phyloP scores from a whole-genome alignment of 2,888 invertebrate species.

The Diploptera punctata region DNA sequence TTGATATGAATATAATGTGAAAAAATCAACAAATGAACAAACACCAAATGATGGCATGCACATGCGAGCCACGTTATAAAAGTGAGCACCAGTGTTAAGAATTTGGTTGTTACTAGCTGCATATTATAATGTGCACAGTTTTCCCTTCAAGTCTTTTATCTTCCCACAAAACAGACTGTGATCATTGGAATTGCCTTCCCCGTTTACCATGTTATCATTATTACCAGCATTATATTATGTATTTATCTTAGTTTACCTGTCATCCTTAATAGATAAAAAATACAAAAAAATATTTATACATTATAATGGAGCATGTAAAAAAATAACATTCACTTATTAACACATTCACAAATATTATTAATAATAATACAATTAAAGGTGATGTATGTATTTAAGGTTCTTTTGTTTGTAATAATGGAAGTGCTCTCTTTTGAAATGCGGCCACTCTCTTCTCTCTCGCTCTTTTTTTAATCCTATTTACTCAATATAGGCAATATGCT shows the following conservation, averaged over 20 bases:
- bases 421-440: conserved; percentile 41
- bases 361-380: neutral
- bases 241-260: conserved; percentile 26
- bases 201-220: conserved; percentile 34
- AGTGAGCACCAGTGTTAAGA: conserved; percentile 40
- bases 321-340: conserved; percentile 34
- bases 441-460: conserved; percentile 11
- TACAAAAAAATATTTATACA: conserved; percentile 26
- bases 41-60: conserved; percentile 18
- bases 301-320: conserved; percentile 19
- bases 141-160: conserved; percentile 1
- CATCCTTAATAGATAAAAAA: conserved; percentile 10
- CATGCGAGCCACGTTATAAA: conserved; percentile 41
- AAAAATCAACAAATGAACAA: conserved; percentile 2
- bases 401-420: conserved; percentile 16
- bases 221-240: conserved; percentile 8
- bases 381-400: conserved; percentile 7
- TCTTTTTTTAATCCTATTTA: neutral
- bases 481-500: neutral
- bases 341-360: conserved; percentile 21
- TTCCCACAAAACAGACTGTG: conserved; percentile 56
- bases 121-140: conserved; percentile 22
- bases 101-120: neutral
- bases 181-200: conserved; percentile 60
- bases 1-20: conserved; percentile 1